phyloP scores from a whole-genome alignment of 2,113 vertebrate genomes.

The Sinocyclocheilus maitianheensis region DNA sequence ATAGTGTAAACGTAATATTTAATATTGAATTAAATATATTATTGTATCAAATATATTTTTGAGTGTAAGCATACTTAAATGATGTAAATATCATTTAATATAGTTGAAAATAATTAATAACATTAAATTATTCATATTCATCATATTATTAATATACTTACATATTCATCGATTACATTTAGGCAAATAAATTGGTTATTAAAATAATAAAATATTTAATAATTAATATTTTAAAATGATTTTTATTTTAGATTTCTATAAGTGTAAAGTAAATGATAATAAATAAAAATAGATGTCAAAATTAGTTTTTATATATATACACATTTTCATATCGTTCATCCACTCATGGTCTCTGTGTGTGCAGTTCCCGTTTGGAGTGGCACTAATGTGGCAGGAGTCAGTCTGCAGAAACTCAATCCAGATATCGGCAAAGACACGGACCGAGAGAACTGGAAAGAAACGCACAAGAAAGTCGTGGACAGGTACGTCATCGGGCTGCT shows the following conservation, averaged over 20 bases:
- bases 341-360: background rate
- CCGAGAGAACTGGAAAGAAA: conserved; percentile 56
- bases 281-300: background rate
- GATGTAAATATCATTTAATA: background rate
- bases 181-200: too few species aligned
- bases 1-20: too few species aligned
- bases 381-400: conserved; percentile 62
- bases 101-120: too few species aligned
- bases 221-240: too few species aligned
- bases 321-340: background rate
- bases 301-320: background rate
- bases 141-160: too few species aligned
- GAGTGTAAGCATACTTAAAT: background rate
- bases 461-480: conserved; percentile 61
- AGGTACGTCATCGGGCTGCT: conserved; percentile 43
- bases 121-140: too few species aligned
- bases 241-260: too few species aligned
- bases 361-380: conserved; percentile 63
- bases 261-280: too few species aligned
- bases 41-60: background rate
- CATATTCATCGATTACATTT: too few species aligned
- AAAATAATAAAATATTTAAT: too few species aligned
- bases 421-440: conserved; percentile 52
- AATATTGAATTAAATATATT: background rate
- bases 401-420: conserved; percentile 55